Evolutionary conservation across 2,888 invertebrate genomes (phyloP), one percentile per base, ranked within the genome.

Genomic region (Drosophila eohydei): DNA sequence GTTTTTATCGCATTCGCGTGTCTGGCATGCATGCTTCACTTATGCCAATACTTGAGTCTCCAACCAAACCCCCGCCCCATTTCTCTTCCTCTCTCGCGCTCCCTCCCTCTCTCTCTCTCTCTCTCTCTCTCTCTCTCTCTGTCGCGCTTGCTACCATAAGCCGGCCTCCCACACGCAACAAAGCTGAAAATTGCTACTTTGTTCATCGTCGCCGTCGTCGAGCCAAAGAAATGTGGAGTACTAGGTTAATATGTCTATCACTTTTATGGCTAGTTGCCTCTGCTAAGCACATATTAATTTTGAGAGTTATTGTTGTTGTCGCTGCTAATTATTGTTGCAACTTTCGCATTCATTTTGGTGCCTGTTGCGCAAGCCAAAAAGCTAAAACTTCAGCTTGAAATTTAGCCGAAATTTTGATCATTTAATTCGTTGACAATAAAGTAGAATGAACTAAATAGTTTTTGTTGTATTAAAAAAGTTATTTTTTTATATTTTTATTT

Each of bases 121-220:
- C 32, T 21, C 34, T 7, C 21, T 51, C 32, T 32, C 32, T 6
- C 5, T n/a, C 5, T 3, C 50, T 32, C n/a, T 14, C n/a, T n/a
- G 2, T 26, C 9, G 21, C 16, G 14, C 11, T 11, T 3, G 8
- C 30, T 21, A 21, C 21, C 21, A 21, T 1, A 21, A 21, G 30
- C 30, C 30, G 30, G 48, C 43, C 70, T 16, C 73, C 73, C 78
- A 74, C 88, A 85, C 84, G 84, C 84, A 84, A 85, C 88, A 80
- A 80, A 76, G 87, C 84, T 84, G 87, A 76, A 84, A 86, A 84
- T 85, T 89, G 89, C 84, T 86, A 86, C 89, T 85, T 85, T 85
- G 88, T 81, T 68, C 81, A 58, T 41, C 55, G 52, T 34, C 61
- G 58, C 54, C n/a, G 52, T 51, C 48, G 26, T 62, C 21, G 38